Evolutionary conservation across 2,797 vertebrate genomes (phyloP), one percentile per base, ranked within the genome.

Genomic region (Momotus momota): DNA sequence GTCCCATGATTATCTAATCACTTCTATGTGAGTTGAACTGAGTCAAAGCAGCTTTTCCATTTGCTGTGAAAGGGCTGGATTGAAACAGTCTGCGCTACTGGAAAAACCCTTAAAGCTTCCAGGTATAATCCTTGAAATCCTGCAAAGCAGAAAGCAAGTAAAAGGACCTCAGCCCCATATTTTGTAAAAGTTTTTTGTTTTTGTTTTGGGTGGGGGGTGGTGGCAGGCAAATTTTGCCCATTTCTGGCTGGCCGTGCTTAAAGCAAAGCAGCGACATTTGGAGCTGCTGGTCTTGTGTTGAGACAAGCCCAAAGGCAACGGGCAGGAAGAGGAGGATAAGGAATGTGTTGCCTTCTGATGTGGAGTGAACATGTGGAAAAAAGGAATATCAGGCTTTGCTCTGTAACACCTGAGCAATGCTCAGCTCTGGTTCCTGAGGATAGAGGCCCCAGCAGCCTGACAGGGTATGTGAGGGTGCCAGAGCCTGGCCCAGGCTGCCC

Each of bases 11-110:
- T 52, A 55, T 41, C 66, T 90, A 82, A 94, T 91, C 87, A 10
- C 85, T 86, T 74, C 79, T 8, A 9, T 67, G 71, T 83, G 65
- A 94, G 62, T n/a, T 49, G 72, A 61, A 73, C 6, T 7, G 8
- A 90, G 51, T 72, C 83, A 84, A 51, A 96, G 86, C 25, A 84
- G 70, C 71, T 90, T 94, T 90, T 72, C 73, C 46, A 19, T 40
- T 54, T 87, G 58, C 64, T 61, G 46, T 57, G 87, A 91, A 95
- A 93, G 71, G 54, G 20, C 51, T 71, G 88, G 41, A 92, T 45
- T 84, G 84, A 65, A 88, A 78, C 9, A 58, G 52, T 13, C n/a
- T 54, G 52, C 4, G 3, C 18, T 38, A 35, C 69, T 85, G 49
- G 51, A 58, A 91, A 81, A 72, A 26, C 29, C 49, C 46, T 65